Conservation (phyloP, 2,113 vertebrate genomes). For the Tragelaphus scriptus region DNA sequence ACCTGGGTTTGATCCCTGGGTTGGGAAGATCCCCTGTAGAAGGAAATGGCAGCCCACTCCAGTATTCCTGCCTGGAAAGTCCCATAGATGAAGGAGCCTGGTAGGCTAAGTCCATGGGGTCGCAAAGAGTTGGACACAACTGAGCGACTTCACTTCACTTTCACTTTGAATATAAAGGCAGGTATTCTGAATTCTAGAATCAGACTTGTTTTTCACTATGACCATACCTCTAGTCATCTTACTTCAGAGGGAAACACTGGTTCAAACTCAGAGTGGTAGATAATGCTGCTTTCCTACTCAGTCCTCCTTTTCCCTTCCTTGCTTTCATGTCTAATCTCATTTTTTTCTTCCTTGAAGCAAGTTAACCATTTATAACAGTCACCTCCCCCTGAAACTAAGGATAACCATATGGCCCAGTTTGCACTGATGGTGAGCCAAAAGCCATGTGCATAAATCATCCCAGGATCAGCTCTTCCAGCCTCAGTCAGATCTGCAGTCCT, state of each 20-base stretch:
- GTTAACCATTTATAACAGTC: background rate
- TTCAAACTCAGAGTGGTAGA: background rate
- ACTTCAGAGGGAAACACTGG: background rate
- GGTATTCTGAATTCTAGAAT: background rate
- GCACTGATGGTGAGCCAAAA: background rate
- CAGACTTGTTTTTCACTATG: background rate
- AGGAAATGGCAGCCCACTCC: too few relatives aligned
- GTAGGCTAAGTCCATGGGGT: too few relatives aligned
- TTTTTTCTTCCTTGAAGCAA: background rate
- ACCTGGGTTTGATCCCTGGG: too few relatives aligned
- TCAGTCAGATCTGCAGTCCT: background rate
- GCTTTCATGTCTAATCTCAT: background rate
- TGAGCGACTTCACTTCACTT: too few relatives aligned
- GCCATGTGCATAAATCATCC: background rate
- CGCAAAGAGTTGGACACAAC: too few relatives aligned
- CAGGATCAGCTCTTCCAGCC: background rate
- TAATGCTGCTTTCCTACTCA: background rate
- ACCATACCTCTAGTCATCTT: background rate
- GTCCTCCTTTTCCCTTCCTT: background rate
- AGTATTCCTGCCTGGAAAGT: too few relatives aligned
- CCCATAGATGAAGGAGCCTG: too few relatives aligned
- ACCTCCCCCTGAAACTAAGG: background rate
- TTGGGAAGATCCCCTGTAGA: too few relatives aligned
- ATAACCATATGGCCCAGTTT: background rate
- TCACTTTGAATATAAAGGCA: background rate